Conservation (phyloP, 2,113 vertebrate genomes). For the Ariopsis seemanni region DNA sequence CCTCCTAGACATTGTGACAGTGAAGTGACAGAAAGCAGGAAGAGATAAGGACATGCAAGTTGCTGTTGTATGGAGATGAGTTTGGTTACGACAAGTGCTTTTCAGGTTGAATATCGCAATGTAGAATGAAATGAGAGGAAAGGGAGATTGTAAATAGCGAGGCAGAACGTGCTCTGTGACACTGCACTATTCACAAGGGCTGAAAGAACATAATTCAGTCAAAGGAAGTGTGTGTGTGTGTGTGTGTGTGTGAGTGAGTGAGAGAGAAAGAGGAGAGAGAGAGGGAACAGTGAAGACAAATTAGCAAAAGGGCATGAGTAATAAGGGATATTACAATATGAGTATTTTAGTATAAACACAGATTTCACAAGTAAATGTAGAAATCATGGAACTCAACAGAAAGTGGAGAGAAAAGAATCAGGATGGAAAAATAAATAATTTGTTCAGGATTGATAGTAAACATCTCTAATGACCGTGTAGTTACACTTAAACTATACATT, state of each 20-base stretch:
- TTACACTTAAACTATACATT: not conserved
- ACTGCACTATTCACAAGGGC: not conserved
- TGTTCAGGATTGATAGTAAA: not conserved
- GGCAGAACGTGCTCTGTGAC: slow-evolving; percentile 14
- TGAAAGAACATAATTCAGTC: slow-evolving; percentile 25
- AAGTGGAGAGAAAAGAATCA: not conserved
- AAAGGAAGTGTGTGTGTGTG: not conserved
- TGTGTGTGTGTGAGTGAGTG: not conserved
- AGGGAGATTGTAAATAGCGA: slow-evolving; percentile 28
- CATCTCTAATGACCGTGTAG: not conserved
- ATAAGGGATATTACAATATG: not conserved
- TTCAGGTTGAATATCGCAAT: slow-evolving; percentile 21
- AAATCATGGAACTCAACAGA: not conserved
- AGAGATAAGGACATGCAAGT: slow-evolving; percentile 55
- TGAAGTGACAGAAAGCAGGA: slow-evolving; percentile 51
- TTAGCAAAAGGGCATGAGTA: not conserved
- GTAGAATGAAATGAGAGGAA: slow-evolving; percentile 61
- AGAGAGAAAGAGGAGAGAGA: not conserved
- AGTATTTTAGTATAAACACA: slow-evolving; percentile 4
- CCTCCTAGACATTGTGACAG: slow-evolving; percentile 45
- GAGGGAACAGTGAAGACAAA: not conserved
- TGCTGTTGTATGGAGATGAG: slow-evolving; percentile 3
- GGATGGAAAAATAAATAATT: not conserved
- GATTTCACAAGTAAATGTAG: not conserved
- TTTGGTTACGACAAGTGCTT: not conserved